phyloP scores from a whole-genome alignment of 2,113 vertebrate genomes.

The Grammomys dolichurus region DNA sequence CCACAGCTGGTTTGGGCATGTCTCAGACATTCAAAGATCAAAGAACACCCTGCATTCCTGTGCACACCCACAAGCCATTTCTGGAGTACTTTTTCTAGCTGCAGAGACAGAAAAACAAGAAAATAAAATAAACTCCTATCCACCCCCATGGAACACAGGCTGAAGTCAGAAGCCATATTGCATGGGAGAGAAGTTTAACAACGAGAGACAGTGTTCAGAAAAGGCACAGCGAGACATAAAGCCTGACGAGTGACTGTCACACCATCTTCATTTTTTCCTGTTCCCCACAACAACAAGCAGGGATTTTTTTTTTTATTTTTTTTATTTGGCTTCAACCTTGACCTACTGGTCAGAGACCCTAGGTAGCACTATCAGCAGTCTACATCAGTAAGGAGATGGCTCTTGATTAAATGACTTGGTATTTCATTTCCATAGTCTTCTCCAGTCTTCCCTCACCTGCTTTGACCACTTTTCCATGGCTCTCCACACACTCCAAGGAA shows the following conservation, averaged over 20 bases:
- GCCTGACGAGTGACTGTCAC: background rate
- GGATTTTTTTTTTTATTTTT: background rate
- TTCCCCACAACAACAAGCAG: rapidly evolving
- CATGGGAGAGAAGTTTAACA: background rate
- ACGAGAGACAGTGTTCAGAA: background rate
- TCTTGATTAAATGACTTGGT: too few species aligned
- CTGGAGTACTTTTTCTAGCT: background rate
- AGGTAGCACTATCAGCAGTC: too few species aligned
- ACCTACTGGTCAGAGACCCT: background rate
- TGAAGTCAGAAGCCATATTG: background rate
- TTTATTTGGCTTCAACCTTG: background rate
- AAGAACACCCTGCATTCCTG: background rate
- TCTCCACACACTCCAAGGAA: background rate
- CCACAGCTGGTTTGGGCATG: background rate
- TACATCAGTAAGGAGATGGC: too few species aligned
- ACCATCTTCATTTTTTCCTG: background rate
- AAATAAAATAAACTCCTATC: background rate
- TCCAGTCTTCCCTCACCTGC: background rate
- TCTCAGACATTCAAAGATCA: constrained; percentile 21
- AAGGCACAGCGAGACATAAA: background rate
- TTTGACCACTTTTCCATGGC: background rate
- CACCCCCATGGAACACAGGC: background rate
- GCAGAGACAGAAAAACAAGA: background rate
- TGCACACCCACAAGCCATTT: background rate
- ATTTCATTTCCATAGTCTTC: too few species aligned